These are phyloP conservation scores for Polydesmus complanatus DNA, from an alignment of 2,888 invertebrate genomes.

Conservation along the genomic window DNA sequence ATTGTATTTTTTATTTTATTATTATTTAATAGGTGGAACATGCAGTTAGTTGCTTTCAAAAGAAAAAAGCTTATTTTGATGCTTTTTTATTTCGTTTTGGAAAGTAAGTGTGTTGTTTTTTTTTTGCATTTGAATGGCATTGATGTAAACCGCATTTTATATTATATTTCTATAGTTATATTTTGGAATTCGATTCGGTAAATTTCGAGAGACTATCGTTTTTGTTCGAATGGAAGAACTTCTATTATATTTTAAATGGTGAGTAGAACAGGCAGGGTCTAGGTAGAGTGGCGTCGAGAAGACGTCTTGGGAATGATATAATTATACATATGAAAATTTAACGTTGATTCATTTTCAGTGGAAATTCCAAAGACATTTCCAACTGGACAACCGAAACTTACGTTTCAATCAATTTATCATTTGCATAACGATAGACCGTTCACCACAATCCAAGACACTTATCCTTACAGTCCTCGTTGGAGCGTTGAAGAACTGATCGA, in stretches of 20 bases:
- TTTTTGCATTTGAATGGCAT: not conserved
- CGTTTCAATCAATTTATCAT: slow-evolving; percentile 35
- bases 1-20: no score
- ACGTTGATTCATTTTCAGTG: slow-evolving; percentile 29
- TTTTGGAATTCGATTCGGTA: slow-evolving; percentile 40
- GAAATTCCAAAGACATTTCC: slow-evolving; percentile 32
- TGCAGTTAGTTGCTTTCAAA: slow-evolving; percentile 30
- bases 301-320: not conserved
- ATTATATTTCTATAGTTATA: slow-evolving; percentile 26
- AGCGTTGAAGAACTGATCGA: no score
- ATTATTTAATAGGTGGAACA: slow-evolving; percentile 25
- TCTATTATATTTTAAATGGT: slow-evolving; percentile 46
- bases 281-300: no score
- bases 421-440: slow-evolving; percentile 32
- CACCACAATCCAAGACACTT: slow-evolving; percentile 28
- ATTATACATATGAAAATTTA: not conserved
- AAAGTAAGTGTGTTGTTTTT: slow-evolving; percentile 23
- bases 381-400: slow-evolving; percentile 29
- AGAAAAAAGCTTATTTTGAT: slow-evolving; percentile 37
- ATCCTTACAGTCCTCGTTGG: no score
- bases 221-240: slow-evolving; percentile 46
- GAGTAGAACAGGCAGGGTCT: no score
- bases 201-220: slow-evolving; percentile 40
- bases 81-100: slow-evolving; percentile 34
- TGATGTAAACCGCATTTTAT: no score